Evolutionary conservation across 1,140 invertebrate genomes (phyloP).

Genomic region (Micrasema longulum): DNA sequence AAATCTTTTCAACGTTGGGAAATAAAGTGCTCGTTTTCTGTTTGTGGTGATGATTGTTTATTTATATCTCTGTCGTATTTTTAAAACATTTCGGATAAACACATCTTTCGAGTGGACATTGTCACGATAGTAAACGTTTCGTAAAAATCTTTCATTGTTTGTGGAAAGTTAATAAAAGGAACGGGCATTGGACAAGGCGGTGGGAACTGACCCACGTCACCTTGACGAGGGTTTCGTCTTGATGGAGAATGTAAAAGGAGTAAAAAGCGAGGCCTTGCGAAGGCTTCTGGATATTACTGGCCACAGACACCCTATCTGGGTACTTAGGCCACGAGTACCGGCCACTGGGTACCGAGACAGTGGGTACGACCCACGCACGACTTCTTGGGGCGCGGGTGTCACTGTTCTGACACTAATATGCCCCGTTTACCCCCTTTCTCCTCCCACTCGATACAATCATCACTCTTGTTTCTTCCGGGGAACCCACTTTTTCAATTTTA

Average conservation of each 20-base stretch:
- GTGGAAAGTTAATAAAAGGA: conserved; percentile 47
- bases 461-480: conserved; percentile 24
- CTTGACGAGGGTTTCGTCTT: conserved; percentile 45
- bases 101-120: conserved; percentile 14
- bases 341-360: neutral
- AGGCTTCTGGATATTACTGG: neutral
- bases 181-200: conserved; percentile 20
- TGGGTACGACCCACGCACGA: no score
- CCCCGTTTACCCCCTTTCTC: neutral
- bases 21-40: no score
- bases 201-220: conserved; percentile 46
- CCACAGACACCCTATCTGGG: neutral
- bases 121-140: conserved; percentile 26
- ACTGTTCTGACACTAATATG: conserved; percentile 8
- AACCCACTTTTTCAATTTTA: conserved; percentile 21
- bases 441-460: conserved; percentile 16
- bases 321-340: neutral
- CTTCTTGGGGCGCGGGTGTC: neutral
- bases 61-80: no score
- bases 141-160: conserved; percentile 31
- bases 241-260: conserved; percentile 2
- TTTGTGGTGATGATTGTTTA: no score
- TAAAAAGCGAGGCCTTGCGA: neutral
- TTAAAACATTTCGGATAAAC: conserved; percentile 4
- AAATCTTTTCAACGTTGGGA: no score